A percentile compares a stretch with the other conserved stretches of the same genome.
Evolutionary conservation across 2,888 invertebrate genomes (phyloP).

Genomic region (Caenorhabditis sp.): DNA sequence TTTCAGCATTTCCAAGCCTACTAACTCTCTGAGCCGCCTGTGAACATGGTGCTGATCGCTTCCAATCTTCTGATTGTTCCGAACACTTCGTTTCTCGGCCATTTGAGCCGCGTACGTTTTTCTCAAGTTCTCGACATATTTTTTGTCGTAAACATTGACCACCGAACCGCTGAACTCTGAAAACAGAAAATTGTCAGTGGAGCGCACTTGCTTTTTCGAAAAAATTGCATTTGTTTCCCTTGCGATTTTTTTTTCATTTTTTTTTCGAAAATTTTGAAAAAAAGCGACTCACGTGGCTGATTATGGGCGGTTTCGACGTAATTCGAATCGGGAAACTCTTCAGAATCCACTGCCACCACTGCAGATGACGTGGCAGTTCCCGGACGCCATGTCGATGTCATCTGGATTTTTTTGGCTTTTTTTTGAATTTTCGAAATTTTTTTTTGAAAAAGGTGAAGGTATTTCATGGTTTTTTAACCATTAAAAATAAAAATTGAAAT

Average conservation of each 20-base stretch:
- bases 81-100: slow-evolving; percentile 10
- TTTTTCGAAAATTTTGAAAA: not conserved
- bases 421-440: not conserved
- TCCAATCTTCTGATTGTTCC: slow-evolving; percentile 27
- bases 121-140: slow-evolving; percentile 37
- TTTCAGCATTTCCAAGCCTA: not conserved
- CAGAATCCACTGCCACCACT: too few relatives aligned
- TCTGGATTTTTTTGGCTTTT: not conserved
- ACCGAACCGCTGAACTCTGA: not conserved
- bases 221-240: too few relatives aligned
- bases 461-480: too few relatives aligned
- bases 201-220: not conserved
- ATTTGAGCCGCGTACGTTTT: slow-evolving; percentile 15
- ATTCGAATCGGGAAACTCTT: too few relatives aligned
- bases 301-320: too few relatives aligned
- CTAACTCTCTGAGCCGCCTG: slow-evolving; percentile 32
- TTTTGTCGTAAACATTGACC: slow-evolving; percentile 13
- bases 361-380: too few relatives aligned
- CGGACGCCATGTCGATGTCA: not conserved
- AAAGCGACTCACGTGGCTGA: too few relatives aligned
- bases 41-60: slow-evolving; percentile 9
- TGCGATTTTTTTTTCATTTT: not conserved
- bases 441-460: too few relatives aligned
- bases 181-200: too few relatives aligned
- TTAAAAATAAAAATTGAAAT: too few relatives aligned